These are phyloP conservation scores for Lomographa bimaculata DNA, from an alignment of 2,888 invertebrate genomes.

Conservation along the genomic window DNA sequence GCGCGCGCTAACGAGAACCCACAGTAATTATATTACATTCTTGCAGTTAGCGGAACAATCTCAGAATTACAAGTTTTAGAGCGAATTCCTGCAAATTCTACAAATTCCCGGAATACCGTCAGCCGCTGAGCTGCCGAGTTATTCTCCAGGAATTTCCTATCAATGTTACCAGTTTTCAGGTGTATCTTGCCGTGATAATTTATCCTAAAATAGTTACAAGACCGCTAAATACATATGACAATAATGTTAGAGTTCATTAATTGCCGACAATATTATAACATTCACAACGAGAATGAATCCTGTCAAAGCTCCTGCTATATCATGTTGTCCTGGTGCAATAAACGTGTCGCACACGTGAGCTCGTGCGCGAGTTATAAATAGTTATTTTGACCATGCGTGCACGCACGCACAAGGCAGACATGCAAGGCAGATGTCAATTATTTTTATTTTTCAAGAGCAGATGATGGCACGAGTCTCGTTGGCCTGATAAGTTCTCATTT, in stretches of 20 bases:
- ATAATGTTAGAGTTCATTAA: too few species aligned
- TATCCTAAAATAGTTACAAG: too few species aligned
- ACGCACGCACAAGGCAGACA: slow-evolving; percentile 8
- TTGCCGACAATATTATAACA: too few species aligned
- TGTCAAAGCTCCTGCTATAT: slow-evolving; percentile 15
- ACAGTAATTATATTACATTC: slow-evolving; percentile 73
- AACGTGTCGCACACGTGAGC: slow-evolving; percentile 28
- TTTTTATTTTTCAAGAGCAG: too few species aligned
- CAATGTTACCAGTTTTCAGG: slow-evolving; percentile 12
- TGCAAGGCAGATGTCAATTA: too few species aligned
- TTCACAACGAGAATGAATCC: slow-evolving; percentile 5
- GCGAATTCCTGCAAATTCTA: slow-evolving; percentile 43
- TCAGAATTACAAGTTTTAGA: slow-evolving; percentile 61
- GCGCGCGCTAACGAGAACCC: slow-evolving; percentile 53
- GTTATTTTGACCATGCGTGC: slow-evolving; percentile 8
- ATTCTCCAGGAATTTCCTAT: slow-evolving; percentile 18
- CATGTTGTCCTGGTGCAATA: slow-evolving; percentile 25
- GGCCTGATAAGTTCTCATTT: too few species aligned
- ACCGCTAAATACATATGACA: too few species aligned
- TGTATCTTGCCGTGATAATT: slow-evolving; percentile 2
- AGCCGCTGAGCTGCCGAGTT: slow-evolving; percentile 13
- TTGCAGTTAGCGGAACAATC: slow-evolving; percentile 69
- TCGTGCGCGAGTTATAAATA: slow-evolving; percentile 15
- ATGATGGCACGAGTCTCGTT: too few species aligned
- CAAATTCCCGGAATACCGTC: slow-evolving; percentile 15